phyloP scores from a whole-genome alignment of 1,140 invertebrate genomes.

The Dreissena polymorpha region DNA sequence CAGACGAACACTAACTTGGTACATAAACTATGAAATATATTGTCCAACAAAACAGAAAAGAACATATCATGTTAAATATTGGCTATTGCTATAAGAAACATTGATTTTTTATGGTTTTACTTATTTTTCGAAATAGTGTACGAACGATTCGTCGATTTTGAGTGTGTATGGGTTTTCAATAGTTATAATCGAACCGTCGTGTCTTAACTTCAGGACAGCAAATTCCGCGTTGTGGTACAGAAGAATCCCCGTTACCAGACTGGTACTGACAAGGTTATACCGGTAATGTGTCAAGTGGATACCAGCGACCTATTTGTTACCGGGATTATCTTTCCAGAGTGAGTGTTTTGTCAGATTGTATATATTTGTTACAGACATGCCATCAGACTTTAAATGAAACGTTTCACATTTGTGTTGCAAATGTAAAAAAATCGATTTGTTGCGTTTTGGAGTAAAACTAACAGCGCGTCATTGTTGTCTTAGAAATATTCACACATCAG shows the following conservation, averaged over 20 bases:
- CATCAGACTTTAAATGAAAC: no score
- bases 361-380: neutral
- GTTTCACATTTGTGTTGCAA: no score
- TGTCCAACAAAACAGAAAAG: neutral
- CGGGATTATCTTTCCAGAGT: conserved; percentile 49
- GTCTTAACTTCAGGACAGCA: conserved; percentile 30
- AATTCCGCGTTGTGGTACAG: conserved; percentile 61
- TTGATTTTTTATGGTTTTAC: no score
- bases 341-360: conserved; percentile 3
- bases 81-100: no score
- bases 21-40: neutral
- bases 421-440: no score
- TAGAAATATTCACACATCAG: no score
- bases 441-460: no score
- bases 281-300: conserved; percentile 57
- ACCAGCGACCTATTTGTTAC: conserved; percentile 50
- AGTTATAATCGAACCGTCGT: neutral
- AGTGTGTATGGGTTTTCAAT: no score
- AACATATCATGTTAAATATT: neutral
- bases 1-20: neutral
- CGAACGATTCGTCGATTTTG: no score
- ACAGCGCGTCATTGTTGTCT: no score
- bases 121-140: no score
- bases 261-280: conserved; percentile 57
- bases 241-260: conserved; percentile 53